Percentiles rank a stretch among this genome's conserved stretches.
These are phyloP conservation scores for Nylanderia fulva DNA, from an alignment of 1,140 invertebrate species.

Conservation along the genomic window DNA sequence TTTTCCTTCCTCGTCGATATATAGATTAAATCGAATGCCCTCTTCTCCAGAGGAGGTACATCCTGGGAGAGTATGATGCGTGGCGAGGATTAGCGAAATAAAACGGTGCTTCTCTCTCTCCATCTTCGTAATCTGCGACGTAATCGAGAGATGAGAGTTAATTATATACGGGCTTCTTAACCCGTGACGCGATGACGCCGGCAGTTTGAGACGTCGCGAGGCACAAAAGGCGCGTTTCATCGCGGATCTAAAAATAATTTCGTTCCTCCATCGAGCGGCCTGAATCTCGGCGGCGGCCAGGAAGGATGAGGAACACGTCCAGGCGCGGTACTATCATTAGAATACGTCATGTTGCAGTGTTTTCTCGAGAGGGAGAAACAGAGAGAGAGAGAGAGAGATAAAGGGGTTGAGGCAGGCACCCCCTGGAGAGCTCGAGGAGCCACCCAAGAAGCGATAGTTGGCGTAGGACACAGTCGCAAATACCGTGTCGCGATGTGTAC, in stretches of 20 bases:
- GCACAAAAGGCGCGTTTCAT: constrained; percentile 33
- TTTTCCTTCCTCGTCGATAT: constrained; percentile 59
- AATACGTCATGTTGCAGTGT: constrained; percentile 78
- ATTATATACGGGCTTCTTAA: constrained; percentile 39
- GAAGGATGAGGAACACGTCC: constrained; percentile 44
- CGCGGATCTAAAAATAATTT: constrained; percentile 34
- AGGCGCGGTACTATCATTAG: constrained; percentile 80
- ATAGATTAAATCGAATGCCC: constrained; percentile 70
- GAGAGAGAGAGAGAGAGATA: constrained; percentile 67
- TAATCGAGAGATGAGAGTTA: constrained; percentile 53
- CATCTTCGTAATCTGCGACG: constrained; percentile 46
- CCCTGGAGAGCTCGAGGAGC: constrained; percentile 82
- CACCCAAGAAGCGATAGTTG: constrained; percentile 85
- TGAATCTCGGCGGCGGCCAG: neutral
- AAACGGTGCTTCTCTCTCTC: no score
- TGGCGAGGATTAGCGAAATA: constrained; percentile 40
- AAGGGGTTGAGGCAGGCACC: constrained; percentile 76
- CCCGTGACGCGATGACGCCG: neutral
- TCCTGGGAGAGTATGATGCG: constrained; percentile 35
- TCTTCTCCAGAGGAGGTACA: no score
- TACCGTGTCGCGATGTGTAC: constrained; percentile 16
- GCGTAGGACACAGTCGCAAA: constrained; percentile 76
- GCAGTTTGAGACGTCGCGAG: neutral
- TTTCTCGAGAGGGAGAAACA: constrained; percentile 41
- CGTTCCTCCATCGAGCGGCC: constrained; percentile 14